Evolutionary conservation across 2,888 invertebrate genomes (phyloP).

Genomic region (Mantis religiosa): DNA sequence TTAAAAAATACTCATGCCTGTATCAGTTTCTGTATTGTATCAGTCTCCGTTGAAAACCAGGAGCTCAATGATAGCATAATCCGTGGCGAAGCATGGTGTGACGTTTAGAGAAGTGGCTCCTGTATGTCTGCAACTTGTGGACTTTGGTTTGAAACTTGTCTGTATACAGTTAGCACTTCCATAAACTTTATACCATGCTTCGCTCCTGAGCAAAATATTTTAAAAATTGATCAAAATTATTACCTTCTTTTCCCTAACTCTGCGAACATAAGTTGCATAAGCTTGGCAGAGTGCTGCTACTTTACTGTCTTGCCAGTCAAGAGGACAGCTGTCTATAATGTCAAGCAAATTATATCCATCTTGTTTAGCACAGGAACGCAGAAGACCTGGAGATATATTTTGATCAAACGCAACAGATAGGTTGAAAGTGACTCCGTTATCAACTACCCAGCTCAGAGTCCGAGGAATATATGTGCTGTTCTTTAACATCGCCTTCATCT

Average conservation of each 20-base stretch:
- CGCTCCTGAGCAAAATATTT: neutral
- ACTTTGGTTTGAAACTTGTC: too few species aligned
- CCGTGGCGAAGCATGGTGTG: too few species aligned
- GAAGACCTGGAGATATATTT: neutral
- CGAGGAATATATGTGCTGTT: neutral
- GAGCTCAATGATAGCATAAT: too few species aligned
- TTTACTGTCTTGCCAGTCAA: neutral
- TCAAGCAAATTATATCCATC: neutral
- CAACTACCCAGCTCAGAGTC: neutral
- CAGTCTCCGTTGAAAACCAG: too few species aligned
- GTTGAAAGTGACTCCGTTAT: neutral
- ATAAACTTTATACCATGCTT: too few species aligned
- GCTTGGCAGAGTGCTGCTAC: neutral
- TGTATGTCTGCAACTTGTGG: too few species aligned
- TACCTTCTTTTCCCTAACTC: neutral
- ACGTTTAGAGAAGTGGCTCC: too few species aligned
- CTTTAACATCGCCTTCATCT: neutral
- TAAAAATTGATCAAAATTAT: neutral
- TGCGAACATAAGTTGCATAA: neutral
- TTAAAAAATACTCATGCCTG: too few species aligned
- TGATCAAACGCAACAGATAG: neutral
- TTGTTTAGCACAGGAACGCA: neutral
- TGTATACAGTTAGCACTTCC: too few species aligned
- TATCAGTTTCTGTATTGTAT: too few species aligned
- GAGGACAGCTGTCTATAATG: neutral